Base-by-base conservation (phyloP, 2,797 vertebrate species). In the Stomatorhinus walkeri region DNA sequence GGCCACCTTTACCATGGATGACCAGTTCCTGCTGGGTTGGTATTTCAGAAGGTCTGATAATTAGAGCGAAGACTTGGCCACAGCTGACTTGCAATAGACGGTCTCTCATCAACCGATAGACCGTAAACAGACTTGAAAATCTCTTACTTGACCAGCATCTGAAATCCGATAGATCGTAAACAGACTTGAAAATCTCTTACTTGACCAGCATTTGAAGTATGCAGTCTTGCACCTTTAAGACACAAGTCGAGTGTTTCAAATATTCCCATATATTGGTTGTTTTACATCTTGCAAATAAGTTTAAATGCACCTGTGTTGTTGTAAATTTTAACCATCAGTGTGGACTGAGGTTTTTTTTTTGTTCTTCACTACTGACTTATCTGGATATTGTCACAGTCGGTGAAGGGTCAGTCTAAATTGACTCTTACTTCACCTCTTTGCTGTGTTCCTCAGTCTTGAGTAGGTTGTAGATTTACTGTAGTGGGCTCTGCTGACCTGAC, bases 1-100 rank as follows among this genome's bases (percentile, higher is more conserved):
- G 0, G 92, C 94, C 88, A 94, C 95, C 24, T 96, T 96, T n/a
- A 93, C 95, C 87, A 28, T 96, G 90, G 96, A 96, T 90, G 95
- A 96, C 1, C 93, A 96, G 91, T 96, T 93, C 89, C 89, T 93
- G 87, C 88, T 93, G 46, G 92, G 92, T 92, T 76, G 90, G 92
- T 89, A 40, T 22, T 6, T 48, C 14, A 54, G 19, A 2, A n/a
- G 43, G 7, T 10, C 28, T 40, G 56, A 4, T 14, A 36, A 56
- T 54, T 85, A 14, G 49, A 36, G 28, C 9, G n/a, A 48, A 36
- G n/a, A 28, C 43, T 19, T 24, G 56, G 56, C n/a, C 56, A 9
- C n/a, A 61, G 56, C n/a, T 61, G n/a, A 61, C 56, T 61, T 24
- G n/a, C 22, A 1, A 3, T 61, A 3, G 56, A 24, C 56, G 24